Conservation (phyloP, 2,113 vertebrate species). For the Panthera uncia region DNA sequence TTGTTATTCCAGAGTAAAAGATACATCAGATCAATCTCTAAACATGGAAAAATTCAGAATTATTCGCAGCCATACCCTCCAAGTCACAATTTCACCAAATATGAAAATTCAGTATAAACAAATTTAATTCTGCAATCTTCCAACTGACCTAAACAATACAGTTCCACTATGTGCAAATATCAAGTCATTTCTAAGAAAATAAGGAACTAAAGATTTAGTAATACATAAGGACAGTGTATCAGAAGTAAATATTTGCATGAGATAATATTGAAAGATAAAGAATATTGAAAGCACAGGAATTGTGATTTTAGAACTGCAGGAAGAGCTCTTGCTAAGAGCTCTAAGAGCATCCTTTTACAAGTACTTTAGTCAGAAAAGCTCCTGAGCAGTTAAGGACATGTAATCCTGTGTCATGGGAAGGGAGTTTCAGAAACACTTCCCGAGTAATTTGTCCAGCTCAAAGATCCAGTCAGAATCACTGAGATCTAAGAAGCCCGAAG, state of each 20-base stretch:
- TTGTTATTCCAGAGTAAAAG: neutral
- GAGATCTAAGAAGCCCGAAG: neutral
- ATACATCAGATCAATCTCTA: neutral
- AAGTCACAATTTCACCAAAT: neutral
- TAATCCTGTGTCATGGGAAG: neutral
- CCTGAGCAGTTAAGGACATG: neutral
- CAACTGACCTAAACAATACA: neutral
- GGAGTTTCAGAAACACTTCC: neutral
- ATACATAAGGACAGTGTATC: neutral
- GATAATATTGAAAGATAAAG: neutral
- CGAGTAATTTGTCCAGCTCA: neutral
- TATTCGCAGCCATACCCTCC: neutral
- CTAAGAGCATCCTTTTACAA: too few species aligned
- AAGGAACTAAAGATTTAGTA: neutral
- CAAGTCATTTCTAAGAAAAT: slow-evolving; percentile 7
- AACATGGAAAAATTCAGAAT: neutral
- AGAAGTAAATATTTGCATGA: neutral
- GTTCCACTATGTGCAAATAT: neutral
- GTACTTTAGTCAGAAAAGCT: neutral
- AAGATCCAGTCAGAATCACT: neutral
- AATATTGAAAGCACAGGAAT: neutral
- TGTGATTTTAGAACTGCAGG: neutral
- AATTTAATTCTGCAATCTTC: neutral
- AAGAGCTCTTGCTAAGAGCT: neutral
- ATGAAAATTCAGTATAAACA: neutral